Percentiles rank a stretch among this genome's conserved stretches.
These are phyloP conservation scores for Chiloscyllium plagiosum DNA, from an alignment of 2,113 vertebrate genomes.

Conservation along the genomic window DNA sequence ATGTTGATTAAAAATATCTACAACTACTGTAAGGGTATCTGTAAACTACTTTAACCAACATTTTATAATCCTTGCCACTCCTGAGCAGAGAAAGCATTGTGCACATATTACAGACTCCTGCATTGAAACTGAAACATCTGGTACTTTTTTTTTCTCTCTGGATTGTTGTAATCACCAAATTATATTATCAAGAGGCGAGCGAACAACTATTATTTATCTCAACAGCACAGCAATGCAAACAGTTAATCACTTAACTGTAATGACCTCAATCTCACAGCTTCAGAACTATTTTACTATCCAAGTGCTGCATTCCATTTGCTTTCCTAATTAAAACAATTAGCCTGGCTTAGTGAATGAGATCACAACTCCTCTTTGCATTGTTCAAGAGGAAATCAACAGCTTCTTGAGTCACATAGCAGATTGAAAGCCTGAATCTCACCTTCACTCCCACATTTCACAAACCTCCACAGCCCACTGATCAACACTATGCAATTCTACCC, in stretches of 20 bases:
- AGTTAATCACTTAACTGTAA: conserved; percentile 14
- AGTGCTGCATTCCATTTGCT: not conserved
- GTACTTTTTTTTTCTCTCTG: not conserved
- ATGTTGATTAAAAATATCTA: too few relatives aligned
- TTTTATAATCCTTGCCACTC: not conserved
- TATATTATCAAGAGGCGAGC: not conserved
- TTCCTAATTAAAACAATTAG: conserved; percentile 13
- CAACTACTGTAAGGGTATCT: not conserved
- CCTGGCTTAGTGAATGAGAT: not conserved
- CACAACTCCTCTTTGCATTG: not conserved
- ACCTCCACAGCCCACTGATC: not conserved
- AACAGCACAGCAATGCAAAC: not conserved
- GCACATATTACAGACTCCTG: not conserved
- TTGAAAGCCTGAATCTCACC: not conserved
- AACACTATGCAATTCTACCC: not conserved
- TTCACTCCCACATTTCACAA: not conserved
- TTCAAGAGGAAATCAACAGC: conserved; percentile 2
- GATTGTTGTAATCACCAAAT: not conserved
- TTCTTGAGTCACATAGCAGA: not conserved
- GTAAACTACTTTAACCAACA: not conserved
- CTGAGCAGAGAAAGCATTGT: not conserved
- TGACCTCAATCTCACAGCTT: not conserved
- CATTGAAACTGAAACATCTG: not conserved
- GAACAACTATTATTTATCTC: not conserved
- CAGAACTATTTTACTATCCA: not conserved